Evolutionary conservation across 2,797 vertebrate genomes (phyloP).

Genomic region (Hippocampus kuda): DNA sequence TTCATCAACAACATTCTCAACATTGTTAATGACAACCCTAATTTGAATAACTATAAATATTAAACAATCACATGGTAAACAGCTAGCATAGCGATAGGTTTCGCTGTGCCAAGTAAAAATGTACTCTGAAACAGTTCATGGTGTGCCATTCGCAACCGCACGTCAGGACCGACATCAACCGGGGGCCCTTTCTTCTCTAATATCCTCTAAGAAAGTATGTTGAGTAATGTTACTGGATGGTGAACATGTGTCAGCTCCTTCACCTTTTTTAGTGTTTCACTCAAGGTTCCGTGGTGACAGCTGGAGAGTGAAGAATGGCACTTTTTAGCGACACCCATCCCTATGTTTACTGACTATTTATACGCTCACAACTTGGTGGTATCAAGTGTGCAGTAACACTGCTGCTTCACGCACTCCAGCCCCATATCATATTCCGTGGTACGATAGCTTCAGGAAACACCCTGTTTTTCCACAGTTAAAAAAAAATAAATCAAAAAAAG

Average conservation of each 20-base stretch:
- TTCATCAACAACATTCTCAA: too few species aligned
- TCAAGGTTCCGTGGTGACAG: too few species aligned
- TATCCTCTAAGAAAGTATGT: background rate
- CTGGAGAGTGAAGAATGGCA: conserved; percentile 19
- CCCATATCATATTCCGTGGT: conserved; percentile 23
- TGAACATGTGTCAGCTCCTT: too few species aligned
- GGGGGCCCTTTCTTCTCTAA: background rate
- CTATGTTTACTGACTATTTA: conserved; percentile 55
- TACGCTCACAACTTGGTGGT: conserved; percentile 51
- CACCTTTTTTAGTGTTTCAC: too few species aligned
- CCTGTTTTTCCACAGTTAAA: conserved; percentile 17
- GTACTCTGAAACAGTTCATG: too few species aligned
- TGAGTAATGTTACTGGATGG: background rate
- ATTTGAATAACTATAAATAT: too few species aligned
- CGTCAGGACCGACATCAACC: background rate
- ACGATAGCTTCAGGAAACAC: conserved; percentile 20
- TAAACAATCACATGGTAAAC: too few species aligned
- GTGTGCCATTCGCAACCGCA: background rate
- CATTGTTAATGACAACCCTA: too few species aligned
- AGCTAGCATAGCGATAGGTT: too few species aligned
- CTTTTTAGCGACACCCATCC: conserved; percentile 19
- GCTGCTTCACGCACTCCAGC: conserved; percentile 8
- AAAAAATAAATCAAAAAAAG: conserved; percentile 2
- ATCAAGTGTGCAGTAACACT: conserved; percentile 21
- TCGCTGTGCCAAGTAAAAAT: too few species aligned